phyloP scores from a whole-genome alignment of 1,140 invertebrate species.

The Cotesia typhae region DNA sequence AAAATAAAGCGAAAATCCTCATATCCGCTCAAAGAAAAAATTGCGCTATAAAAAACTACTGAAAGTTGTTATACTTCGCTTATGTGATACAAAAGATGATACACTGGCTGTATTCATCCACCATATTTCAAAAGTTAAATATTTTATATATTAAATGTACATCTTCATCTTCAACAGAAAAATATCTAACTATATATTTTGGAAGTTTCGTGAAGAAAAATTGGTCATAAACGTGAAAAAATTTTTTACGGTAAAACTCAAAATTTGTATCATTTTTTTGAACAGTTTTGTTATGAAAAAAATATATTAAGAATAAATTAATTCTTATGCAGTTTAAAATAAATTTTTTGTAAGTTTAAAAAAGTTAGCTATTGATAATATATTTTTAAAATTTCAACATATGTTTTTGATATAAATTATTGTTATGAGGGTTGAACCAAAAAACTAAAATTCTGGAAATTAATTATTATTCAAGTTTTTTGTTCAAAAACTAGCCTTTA shows the following conservation, averaged over 20 bases:
- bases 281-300: not conserved
- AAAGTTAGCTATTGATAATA: too few relatives aligned
- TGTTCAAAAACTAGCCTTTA: too few relatives aligned
- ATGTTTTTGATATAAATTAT: too few relatives aligned
- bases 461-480: too few relatives aligned
- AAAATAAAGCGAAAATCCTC: not conserved
- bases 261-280: not conserved
- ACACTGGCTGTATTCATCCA: constrained; percentile 10
- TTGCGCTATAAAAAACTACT: not conserved
- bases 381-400: too few relatives aligned
- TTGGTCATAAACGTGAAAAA: too few relatives aligned
- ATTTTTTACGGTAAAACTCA: not conserved
- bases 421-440: too few relatives aligned
- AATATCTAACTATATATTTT: too few relatives aligned
- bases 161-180: not conserved
- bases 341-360: too few relatives aligned
- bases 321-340: too few relatives aligned
- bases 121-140: constrained; percentile 15
- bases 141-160: not conserved
- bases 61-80: not conserved
- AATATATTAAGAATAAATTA: not conserved
- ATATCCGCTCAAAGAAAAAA: not conserved
- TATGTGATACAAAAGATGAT: constrained; percentile 10
- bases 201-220: not conserved
- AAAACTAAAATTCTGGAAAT: too few relatives aligned